Percentiles rank a stretch among this genome's conserved stretches.
These are phyloP conservation scores for Picus viridis DNA, from an alignment of 2,797 vertebrate genomes.

Conservation along the genomic window DNA sequence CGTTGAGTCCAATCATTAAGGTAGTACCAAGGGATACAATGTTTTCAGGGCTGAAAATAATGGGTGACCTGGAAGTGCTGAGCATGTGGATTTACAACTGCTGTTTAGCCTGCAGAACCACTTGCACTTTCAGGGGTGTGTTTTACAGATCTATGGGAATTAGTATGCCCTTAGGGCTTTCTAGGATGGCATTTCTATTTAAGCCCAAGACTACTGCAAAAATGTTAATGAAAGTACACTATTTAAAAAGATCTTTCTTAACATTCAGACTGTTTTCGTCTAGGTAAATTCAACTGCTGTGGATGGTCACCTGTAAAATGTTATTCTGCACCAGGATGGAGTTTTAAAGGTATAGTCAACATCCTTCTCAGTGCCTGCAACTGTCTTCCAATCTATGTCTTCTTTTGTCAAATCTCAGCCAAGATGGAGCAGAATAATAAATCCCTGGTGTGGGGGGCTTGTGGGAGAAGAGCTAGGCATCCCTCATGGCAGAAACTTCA, in stretches of 20 bases:
- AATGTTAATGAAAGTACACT: background rate
- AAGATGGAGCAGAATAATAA: background rate
- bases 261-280: background rate
- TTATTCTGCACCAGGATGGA: background rate
- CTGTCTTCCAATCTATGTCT: background rate
- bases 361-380: background rate
- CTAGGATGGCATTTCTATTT: background rate
- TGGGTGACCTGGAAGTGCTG: constrained; percentile 7
- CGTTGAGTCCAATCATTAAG: too few relatives aligned
- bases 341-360: background rate
- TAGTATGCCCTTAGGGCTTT: background rate
- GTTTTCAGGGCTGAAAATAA: constrained; percentile 4
- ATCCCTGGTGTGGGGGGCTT: background rate
- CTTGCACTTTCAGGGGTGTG: background rate
- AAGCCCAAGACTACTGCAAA: background rate
- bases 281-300: background rate
- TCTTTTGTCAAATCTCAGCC: background rate
- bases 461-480: background rate
- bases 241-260: background rate
- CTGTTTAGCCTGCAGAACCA: background rate
- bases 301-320: background rate
- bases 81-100: background rate
- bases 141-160: background rate
- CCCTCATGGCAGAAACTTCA: background rate
- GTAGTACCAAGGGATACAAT: background rate